These are phyloP conservation scores for Panthera tigris DNA, from an alignment of 2,113 vertebrate genomes.

Conservation along the genomic window DNA sequence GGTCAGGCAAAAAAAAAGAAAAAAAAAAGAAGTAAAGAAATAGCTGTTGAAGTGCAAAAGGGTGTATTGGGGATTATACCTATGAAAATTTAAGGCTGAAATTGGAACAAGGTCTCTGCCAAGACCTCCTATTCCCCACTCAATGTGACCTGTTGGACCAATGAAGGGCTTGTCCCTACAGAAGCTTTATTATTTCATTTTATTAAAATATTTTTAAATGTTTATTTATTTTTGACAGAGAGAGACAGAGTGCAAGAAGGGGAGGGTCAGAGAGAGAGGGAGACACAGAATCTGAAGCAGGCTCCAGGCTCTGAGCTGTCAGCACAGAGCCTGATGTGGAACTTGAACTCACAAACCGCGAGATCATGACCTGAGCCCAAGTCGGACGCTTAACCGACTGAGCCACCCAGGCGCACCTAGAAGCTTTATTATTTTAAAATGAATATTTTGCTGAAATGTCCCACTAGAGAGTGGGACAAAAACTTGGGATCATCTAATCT, in stretches of 20 bases:
- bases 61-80: not conserved
- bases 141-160: not conserved
- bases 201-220: too few species aligned
- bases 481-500: slow-evolving; percentile 31
- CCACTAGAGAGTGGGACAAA: not conserved
- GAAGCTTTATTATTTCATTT: slow-evolving; percentile 1
- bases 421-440: slow-evolving; percentile 6
- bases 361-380: too few species aligned
- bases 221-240: too few species aligned
- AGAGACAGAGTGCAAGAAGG: too few species aligned
- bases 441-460: not conserved
- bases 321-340: too few species aligned
- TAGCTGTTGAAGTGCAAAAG: slow-evolving; percentile 40
- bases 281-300: too few species aligned
- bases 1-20: not conserved
- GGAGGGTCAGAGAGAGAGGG: too few species aligned
- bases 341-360: too few species aligned
- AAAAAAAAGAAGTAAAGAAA: not conserved
- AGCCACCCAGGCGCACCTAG: not conserved
- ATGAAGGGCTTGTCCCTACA: not conserved
- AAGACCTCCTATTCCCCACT: not conserved
- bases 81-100: slow-evolving; percentile 25
- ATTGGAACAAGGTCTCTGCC: not conserved
- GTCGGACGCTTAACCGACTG: too few species aligned
- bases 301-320: too few species aligned